A percentile compares a stretch with the other conserved stretches of the same genome.
These are phyloP conservation scores for Dendrocincla fuliginosa DNA, from an alignment of 2,797 vertebrate genomes.

Conservation along the genomic window DNA sequence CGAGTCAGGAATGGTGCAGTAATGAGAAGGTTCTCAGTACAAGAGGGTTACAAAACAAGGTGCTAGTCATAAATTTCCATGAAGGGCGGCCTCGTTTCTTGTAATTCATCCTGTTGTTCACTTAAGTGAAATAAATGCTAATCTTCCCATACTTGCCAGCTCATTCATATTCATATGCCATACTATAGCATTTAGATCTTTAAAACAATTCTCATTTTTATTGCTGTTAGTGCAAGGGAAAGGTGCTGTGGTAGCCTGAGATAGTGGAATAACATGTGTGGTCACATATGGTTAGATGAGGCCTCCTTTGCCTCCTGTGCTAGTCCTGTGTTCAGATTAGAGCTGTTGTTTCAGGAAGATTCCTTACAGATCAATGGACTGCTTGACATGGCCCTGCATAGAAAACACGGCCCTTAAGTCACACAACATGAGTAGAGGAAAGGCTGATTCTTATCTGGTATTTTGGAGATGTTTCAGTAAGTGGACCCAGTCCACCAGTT, in stretches of 20 bases:
- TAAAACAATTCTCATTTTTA: slow-evolving; percentile 16
- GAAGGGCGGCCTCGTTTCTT: slow-evolving; percentile 55
- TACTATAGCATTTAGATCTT: slow-evolving; percentile 23
- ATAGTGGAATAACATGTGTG: rapidly evolving
- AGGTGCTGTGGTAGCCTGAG: background rate
- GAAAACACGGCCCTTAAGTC: background rate
- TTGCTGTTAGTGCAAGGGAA: background rate
- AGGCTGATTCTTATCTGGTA: background rate
- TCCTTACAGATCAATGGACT: background rate
- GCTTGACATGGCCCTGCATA: background rate
- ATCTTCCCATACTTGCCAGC: background rate
- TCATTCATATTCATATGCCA: slow-evolving; percentile 48
- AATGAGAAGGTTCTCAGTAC: slow-evolving; percentile 43
- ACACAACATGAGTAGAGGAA: background rate
- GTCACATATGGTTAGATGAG: background rate
- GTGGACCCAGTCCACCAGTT: background rate
- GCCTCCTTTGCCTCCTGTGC: background rate
- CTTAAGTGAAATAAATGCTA: slow-evolving; percentile 62
- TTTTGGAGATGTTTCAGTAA: background rate
- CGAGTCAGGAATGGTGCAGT: background rate
- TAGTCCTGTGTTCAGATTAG: background rate
- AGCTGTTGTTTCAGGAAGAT: background rate
- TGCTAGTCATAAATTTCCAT: slow-evolving; percentile 56
- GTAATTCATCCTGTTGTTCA: slow-evolving; percentile 64
- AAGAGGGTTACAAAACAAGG: slow-evolving; percentile 57